These are phyloP conservation scores for Papilio elwesi DNA, from an alignment of 2,888 invertebrate species.

Conservation along the genomic window DNA sequence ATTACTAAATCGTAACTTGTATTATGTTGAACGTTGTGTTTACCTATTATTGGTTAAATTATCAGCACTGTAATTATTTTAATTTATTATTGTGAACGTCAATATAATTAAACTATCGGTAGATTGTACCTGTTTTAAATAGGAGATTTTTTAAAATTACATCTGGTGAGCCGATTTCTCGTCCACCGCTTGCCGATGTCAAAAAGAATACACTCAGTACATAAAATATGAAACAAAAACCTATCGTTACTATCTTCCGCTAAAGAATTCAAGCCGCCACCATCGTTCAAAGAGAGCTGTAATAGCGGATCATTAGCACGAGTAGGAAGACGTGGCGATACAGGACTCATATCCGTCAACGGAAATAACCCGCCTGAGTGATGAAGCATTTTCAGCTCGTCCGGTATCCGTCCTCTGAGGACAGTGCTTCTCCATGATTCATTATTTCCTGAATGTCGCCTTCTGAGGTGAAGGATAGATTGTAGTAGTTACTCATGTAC, in stretches of 20 bases:
- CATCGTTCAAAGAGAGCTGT: conserved; percentile 1
- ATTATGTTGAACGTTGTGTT: too few species aligned
- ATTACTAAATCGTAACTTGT: too few species aligned
- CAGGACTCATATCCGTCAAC: conserved; percentile 52
- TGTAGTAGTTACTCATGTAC: conserved; percentile 7
- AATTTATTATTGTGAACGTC: too few species aligned
- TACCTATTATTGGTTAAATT: too few species aligned
- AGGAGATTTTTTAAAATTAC: too few species aligned
- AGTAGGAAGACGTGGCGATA: conserved; percentile 49
- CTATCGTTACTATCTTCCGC: neutral
- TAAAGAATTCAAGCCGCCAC: neutral
- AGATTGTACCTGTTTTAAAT: too few species aligned
- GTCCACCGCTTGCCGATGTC: too few species aligned
- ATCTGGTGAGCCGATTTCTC: too few species aligned
- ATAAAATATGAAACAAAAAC: neutral
- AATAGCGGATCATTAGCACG: conserved; percentile 29
- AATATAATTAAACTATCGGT: too few species aligned
- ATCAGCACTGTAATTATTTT: too few species aligned
- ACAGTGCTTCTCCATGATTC: conserved; percentile 53
- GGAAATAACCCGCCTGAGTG: conserved; percentile 52
- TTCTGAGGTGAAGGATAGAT: conserved; percentile 37
- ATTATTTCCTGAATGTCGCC: conserved; percentile 49
- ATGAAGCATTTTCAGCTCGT: conserved; percentile 54
- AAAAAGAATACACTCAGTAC: too few species aligned
- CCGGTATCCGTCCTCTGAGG: conserved; percentile 49